Evolutionary conservation across 2,888 invertebrate genomes (phyloP), one percentile per base, ranked within the genome.

Genomic region (Chrysina gloriosa): DNA sequence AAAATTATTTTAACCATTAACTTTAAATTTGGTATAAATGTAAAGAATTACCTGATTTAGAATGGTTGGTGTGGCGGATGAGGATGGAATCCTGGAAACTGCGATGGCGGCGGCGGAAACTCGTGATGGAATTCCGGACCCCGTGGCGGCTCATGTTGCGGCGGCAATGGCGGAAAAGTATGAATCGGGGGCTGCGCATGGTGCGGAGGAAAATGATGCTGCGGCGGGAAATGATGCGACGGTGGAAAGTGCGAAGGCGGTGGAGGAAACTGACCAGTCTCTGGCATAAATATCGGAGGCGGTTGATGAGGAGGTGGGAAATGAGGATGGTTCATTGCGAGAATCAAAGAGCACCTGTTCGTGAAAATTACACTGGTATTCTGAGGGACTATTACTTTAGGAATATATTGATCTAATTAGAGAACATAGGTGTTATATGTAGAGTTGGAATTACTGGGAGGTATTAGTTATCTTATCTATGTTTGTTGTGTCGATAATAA

Each of bases 1-100:
- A 5, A 47, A 23, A 47, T 23, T 23, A 23, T 9, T n/a, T 39
- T n/a, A n/a, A 39, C 19, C 2, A 21, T 19, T 21, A 31, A 52
- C 9, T 50, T 6, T 19, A 45, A 45, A 1, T 47, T 9, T 9
- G 2, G 0, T 3, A 5, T 21, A 16, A 34, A 14, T 36, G n/a
- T 23, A 36, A 23, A 56, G 23, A 9, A 9, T 61, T 27, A 61
- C 58, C 58, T 27, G 25, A n/a, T 6, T 42, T 61, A 42, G 16
- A 61, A 61, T 7, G 42, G 58, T 16, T 61, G 58, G 9, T 42
- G 58, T 14, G 23, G 58, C 19, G 58, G 58, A 29, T n/a, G n/a
- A n/a, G 42, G 58, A 23, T 36, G 23, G 23, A 42, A 27, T 42
- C 42, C 42, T 6, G 42, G 42, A 42, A 27, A 16, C 7, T 27